phyloP scores from a whole-genome alignment of 2,113 vertebrate genomes.

The Ursus arctos region DNA sequence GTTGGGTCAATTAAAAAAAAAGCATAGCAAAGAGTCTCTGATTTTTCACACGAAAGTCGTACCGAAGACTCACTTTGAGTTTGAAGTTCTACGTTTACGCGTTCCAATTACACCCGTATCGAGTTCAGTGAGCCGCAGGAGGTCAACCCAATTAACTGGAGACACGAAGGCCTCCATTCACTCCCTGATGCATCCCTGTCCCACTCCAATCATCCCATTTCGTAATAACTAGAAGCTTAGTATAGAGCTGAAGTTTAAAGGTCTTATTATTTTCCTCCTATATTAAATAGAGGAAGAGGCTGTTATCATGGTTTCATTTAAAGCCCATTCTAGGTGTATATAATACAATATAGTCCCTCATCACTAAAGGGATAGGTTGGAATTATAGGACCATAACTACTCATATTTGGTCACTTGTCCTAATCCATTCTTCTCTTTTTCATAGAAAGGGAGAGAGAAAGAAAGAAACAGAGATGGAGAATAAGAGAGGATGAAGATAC shows the following conservation, averaged over 20 bases:
- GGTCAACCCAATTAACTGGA: background rate
- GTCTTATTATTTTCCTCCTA: background rate
- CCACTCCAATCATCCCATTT: background rate
- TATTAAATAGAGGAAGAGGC: background rate
- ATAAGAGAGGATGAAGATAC: background rate
- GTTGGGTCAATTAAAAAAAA: background rate
- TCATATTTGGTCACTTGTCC: background rate
- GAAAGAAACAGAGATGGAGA: background rate
- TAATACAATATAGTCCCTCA: background rate
- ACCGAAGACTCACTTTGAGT: slow-evolving; percentile 12
- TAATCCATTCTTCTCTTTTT: background rate
- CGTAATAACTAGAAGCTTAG: background rate
- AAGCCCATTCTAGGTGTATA: background rate
- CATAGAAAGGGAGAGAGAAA: background rate
- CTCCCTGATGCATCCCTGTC: background rate
- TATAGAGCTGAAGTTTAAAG: background rate
- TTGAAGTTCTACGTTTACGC: slow-evolving; percentile 27
- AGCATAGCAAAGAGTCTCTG: slow-evolving; percentile 36
- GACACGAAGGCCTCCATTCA: background rate
- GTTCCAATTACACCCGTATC: slow-evolving; percentile 4
- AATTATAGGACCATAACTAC: background rate
- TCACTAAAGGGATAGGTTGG: background rate
- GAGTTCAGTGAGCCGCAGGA: slow-evolving; percentile 19
- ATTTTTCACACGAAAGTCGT: slow-evolving; percentile 8
- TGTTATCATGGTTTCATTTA: background rate